Percentiles rank a stretch among this genome's conserved stretches.
These are phyloP conservation scores for Hippopotamus amphibius DNA, from an alignment of 2,113 vertebrate species.

Conservation along the genomic window DNA sequence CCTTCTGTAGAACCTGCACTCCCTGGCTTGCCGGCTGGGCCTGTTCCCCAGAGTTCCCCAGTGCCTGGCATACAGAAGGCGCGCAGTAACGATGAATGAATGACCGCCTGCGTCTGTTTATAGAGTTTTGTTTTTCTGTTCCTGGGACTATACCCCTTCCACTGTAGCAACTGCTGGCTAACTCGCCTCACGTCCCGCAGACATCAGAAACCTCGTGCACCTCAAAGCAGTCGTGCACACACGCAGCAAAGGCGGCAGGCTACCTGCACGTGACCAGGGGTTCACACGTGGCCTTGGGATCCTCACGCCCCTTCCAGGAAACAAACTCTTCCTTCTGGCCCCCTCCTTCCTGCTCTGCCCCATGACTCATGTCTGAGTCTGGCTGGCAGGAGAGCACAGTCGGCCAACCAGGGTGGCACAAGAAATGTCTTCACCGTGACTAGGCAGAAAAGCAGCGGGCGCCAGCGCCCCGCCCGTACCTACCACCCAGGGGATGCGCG, in stretches of 20 bases:
- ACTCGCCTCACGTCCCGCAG: background rate
- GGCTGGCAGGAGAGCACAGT: background rate
- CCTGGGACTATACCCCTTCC: background rate
- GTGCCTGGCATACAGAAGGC: background rate
- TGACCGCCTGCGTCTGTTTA: background rate
- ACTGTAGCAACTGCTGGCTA: background rate
- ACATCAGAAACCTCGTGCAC: background rate
- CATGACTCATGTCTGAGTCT: background rate
- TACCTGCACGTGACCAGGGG: background rate
- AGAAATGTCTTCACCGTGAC: slow-evolving; percentile 47
- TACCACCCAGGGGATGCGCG: background rate
- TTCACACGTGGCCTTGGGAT: background rate
- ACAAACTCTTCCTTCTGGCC: slow-evolving; percentile 11
- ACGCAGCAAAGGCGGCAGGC: background rate
- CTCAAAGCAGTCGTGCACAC: background rate
- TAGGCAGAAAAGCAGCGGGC: slow-evolving; percentile 60
- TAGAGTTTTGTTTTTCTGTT: background rate
- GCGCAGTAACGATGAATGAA: background rate
- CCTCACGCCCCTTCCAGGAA: slow-evolving; percentile 3
- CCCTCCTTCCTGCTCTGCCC: slow-evolving; percentile 48
- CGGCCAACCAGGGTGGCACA: background rate
- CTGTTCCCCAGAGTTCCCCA: background rate
- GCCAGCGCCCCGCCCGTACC: background rate
- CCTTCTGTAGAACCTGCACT: background rate
- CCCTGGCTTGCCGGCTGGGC: background rate